Base-by-base conservation (phyloP, 2,888 invertebrate species). In the Lasioglossum villosulum region DNA sequence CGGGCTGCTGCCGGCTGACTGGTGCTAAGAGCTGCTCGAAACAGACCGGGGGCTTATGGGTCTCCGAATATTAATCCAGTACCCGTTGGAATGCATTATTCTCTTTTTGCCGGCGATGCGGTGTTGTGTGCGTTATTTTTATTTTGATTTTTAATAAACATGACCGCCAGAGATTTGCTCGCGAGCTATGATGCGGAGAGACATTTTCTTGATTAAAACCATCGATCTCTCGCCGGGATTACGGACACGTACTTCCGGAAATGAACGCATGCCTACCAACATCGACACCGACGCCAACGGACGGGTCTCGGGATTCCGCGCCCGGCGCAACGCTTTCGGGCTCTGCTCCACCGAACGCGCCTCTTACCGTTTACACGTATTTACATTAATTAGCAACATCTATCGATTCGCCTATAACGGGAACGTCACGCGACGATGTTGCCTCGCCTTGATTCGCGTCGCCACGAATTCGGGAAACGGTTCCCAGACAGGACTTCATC, bases 151-250 rank as follows among this genome's bases (percentile, higher is more conserved):
- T 86, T 91, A 88, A 90, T 91, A 91, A 89, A 91, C 86, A 88
- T 89, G 88, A 85, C 88, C 87, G 87, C 90, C 83, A 82, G 89
- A 91, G 90, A 87, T 90, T 89, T 88, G 87, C 82, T 86, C 87
- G 78, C 79, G 88, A 83, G 89, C 91, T 88, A 87, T 89, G 90
- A 91, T 87, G 89, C 89, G 88, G 89, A 89, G 90, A 92, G 92
- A 93, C 93, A 93, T 92, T 92, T 92, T 91, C 92, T 87, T 93
- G 93, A 93, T 93, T 93, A 93, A 93, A 93, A 93, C 89, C 92
- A 92, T 93, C 92, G 93, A 93, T 93, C 91, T 93, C 91, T 90
- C 91, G 86, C 86, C 84, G 87, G 88, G 90, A 92, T 90, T 92
- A 88, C 88, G 88, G 87, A 56, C 78, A 75, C 81, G 82, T 73